phyloP scores from a whole-genome alignment of 2,797 vertebrate species.

The Falco berigora region DNA sequence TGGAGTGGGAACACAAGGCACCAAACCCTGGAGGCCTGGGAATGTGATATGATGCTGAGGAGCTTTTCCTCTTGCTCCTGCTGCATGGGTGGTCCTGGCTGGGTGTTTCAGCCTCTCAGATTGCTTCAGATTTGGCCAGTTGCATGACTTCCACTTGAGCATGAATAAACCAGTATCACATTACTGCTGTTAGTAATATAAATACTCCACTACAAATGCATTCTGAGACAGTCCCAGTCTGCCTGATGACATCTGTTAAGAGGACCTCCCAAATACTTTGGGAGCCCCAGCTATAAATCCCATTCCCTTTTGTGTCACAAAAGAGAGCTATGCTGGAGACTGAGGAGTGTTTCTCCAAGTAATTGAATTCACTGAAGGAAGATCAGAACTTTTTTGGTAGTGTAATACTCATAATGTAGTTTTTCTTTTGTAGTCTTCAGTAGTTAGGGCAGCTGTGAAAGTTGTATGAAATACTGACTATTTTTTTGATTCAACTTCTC shows the following conservation, averaged over 20 bases:
- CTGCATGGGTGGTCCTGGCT: neutral
- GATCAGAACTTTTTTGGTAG: neutral
- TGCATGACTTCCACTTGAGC: neutral
- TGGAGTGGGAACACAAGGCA: neutral
- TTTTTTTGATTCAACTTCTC: neutral
- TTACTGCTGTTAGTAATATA: neutral
- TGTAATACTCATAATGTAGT: neutral
- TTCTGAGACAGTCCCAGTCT: neutral
- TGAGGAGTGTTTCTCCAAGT: neutral
- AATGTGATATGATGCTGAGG: neutral
- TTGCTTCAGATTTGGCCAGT: neutral
- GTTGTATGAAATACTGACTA: neutral
- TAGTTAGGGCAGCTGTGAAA: neutral
- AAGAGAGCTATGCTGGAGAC: neutral
- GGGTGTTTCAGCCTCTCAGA: neutral
- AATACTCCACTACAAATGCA: neutral
- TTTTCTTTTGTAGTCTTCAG: neutral
- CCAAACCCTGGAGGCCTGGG: neutral
- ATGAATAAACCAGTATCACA: neutral
- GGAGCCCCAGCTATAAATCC: neutral
- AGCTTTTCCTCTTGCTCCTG: neutral
- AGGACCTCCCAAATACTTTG: neutral
- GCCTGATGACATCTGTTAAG: neutral
- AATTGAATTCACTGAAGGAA: neutral
- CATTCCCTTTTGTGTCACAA: neutral